Conservation (phyloP, 2,113 vertebrate species). For the Podarcis cretensis region DNA sequence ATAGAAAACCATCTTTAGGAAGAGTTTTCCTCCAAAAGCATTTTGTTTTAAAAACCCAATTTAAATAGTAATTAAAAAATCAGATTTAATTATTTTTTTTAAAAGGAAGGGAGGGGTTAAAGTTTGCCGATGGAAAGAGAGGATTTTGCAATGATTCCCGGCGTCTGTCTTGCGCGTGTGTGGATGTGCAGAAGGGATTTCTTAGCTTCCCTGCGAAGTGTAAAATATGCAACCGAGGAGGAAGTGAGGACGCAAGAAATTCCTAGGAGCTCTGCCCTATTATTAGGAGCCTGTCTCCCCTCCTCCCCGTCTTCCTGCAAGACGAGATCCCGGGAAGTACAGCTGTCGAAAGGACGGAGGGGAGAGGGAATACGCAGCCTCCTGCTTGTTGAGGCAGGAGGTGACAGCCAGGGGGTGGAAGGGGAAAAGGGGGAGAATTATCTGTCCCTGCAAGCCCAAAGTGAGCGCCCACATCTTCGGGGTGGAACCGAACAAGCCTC, state of each 20-base stretch:
- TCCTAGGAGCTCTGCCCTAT: conserved; percentile 18
- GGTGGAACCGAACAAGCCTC: neutral
- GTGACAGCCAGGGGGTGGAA: neutral
- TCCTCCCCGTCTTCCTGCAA: neutral
- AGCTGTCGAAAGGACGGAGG: neutral
- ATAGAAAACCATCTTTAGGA: no score
- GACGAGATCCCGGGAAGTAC: accelerated
- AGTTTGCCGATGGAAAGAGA: neutral
- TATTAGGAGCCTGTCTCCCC: neutral
- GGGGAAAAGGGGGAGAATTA: neutral
- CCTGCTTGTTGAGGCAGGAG: conserved; percentile 54
- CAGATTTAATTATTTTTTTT: no score
- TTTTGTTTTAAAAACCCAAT: no score
- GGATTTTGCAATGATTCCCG: conserved; percentile 15
- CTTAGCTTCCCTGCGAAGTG: accelerated
- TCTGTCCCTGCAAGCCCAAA: conserved; percentile 65
- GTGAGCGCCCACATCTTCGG: neutral
- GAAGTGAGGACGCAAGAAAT: neutral
- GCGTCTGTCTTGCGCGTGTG: neutral
- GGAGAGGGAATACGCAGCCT: accelerated
- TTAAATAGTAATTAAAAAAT: no score
- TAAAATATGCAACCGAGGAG: neutral
- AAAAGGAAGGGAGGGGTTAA: neutral
- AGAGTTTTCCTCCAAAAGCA: no score
- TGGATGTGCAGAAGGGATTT: no score